Percentiles rank a stretch among this genome's conserved stretches.
Conservation (phyloP, 2,797 vertebrate genomes). For the Dendrocincla tyrannina region DNA sequence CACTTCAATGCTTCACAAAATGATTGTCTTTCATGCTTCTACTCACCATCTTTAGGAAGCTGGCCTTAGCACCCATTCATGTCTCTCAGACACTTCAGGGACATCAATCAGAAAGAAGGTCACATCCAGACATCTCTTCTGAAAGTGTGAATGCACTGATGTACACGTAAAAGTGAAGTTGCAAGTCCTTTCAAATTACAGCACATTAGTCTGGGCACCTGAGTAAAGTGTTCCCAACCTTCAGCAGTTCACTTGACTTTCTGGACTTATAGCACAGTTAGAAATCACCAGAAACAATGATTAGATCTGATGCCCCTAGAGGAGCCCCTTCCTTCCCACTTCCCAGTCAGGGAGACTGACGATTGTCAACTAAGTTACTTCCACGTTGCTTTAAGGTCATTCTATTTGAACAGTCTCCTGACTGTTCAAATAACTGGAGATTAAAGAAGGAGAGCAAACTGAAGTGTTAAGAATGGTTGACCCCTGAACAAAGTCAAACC, state of each 20-base stretch:
- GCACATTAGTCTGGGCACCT: accelerated
- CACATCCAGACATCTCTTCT: not conserved
- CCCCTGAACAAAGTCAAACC: not conserved
- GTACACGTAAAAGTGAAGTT: not conserved
- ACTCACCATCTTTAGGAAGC: not conserved
- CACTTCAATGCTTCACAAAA: not conserved
- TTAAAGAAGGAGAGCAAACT: not conserved
- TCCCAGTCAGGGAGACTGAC: not conserved
- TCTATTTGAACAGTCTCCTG: not conserved
- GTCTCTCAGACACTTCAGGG: not conserved
- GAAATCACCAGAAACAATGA: not conserved
- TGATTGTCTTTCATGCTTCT: not conserved
- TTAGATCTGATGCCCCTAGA: not conserved
- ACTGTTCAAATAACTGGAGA: not conserved
- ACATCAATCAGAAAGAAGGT: not conserved
- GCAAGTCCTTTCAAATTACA: not conserved
- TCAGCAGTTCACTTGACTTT: not conserved
- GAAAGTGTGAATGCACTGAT: not conserved
- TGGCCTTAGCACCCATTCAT: not conserved
- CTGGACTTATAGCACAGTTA: not conserved
- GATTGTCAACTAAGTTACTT: not conserved
- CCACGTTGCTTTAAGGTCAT: not conserved
- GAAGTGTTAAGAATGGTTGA: not conserved
- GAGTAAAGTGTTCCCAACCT: not conserved
- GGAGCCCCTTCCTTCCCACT: not conserved